Base-by-base conservation (phyloP, 2,888 invertebrate genomes). In the Acanthosepion lycidas region DNA sequence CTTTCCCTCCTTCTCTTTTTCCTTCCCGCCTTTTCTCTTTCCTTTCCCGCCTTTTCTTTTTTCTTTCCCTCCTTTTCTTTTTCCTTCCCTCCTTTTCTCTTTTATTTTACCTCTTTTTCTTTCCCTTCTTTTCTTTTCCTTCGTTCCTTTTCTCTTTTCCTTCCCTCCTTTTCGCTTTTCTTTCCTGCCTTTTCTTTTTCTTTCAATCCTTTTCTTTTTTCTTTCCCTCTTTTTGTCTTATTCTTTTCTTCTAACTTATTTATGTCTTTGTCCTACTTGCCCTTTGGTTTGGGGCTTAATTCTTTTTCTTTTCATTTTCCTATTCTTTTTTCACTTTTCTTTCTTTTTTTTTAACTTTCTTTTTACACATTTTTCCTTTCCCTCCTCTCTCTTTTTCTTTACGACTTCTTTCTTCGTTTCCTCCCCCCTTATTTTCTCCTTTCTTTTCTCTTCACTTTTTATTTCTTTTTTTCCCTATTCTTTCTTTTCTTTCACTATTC, bases 31-130 rank as follows among this genome's bases (percentile, higher is more conserved):
- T 64, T 6, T 26, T 6, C 6, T 64, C 26, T 6, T 64, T n/a
- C 18, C 15, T 78, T 2, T n/a, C 8, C 4, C 12, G n/a, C 0
- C 33, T 33, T 33, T 33, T 33, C n/a, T 78, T n/a, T n/a, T n/a
- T n/a, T 9, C 9, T 8, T n/a, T n/a, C n/a, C 1, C 8, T n/a
- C 9, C n/a, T n/a, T 12, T n/a, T 9, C 20, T 4, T n/a, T n/a
- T 78, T n/a, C 20, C 12, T 78, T n/a, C n/a, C 8, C n/a, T n/a
- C 6, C 51, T 51, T 18, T n/a, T 6, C n/a, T n/a, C 5, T n/a
- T 8, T n/a, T 6, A n/a, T n/a, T n/a, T n/a, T n/a, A n/a, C n/a
- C n/a, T n/a, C n/a, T n/a, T n/a, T n/a, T n/a, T n/a, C 4, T 28
- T 26, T 3, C 9, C n/a, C n/a, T 6, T 9, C 3, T 12, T 12